phyloP scores from a whole-genome alignment of 1,140 invertebrate genomes.

The Lineus longissimus region DNA sequence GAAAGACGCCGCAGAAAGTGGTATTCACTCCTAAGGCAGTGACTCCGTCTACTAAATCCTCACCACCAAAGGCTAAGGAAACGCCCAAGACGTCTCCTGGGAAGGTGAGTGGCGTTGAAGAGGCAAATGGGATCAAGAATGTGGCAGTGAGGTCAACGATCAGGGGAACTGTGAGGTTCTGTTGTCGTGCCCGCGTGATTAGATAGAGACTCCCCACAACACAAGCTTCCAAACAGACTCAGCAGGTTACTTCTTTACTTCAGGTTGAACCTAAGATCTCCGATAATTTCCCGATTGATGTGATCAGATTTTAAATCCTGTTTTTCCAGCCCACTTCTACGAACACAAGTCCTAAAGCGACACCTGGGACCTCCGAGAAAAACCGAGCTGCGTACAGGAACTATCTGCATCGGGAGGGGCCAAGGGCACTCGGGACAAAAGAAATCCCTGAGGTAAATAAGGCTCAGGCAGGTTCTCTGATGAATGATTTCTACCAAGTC shows the following conservation, averaged over 20 bases:
- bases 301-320: not conserved
- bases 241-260: too few species aligned
- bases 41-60: conserved; percentile 13
- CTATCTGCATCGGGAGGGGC: conserved; percentile 72
- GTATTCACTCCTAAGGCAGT: conserved; percentile 22
- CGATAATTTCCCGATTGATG: too few species aligned
- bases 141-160: too few species aligned
- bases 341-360: conserved; percentile 23
- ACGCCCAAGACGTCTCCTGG: conserved; percentile 5
- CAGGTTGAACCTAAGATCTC: too few species aligned
- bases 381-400: conserved; percentile 63
- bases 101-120: not conserved
- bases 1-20: conserved; percentile 18
- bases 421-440: conserved; percentile 75
- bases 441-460: conserved; percentile 76
- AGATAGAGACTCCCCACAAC: too few species aligned
- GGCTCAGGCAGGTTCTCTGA: not conserved
- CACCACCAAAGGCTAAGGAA: conserved; percentile 9
- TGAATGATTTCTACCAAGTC: not conserved
- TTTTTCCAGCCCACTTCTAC: not conserved
- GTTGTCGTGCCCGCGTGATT: too few species aligned
- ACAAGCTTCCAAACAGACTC: too few species aligned
- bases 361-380: conserved; percentile 28
- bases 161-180: too few species aligned
- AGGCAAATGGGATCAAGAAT: too few species aligned